These are phyloP conservation scores for Cryptotermes secundus DNA, from an alignment of 1,140 invertebrate genomes.

Conservation along the genomic window DNA sequence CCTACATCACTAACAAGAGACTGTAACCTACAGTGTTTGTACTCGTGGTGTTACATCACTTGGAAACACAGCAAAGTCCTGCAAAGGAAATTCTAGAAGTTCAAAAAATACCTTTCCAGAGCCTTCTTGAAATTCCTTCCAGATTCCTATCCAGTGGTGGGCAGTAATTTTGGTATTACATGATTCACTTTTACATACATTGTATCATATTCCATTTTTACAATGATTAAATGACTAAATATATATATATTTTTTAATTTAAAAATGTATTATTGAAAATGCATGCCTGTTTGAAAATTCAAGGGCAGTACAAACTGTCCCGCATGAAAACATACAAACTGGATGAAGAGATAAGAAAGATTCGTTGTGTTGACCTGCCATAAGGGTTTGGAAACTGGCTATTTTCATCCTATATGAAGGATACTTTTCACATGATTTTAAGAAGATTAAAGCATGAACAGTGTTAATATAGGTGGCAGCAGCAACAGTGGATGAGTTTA, in stretches of 20 bases:
- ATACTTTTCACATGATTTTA: not conserved
- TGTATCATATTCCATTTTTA: not conserved
- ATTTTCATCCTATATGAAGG: not conserved
- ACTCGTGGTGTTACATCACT: too few species aligned
- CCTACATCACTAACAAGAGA: too few species aligned
- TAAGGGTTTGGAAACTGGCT: not conserved
- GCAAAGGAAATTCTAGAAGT: too few species aligned
- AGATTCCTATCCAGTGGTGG: not conserved
- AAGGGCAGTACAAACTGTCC: slow-evolving; percentile 3
- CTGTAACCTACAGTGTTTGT: too few species aligned
- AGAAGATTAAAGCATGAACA: not conserved
- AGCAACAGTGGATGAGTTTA: not conserved
- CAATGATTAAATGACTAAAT: not conserved
- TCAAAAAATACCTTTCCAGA: not conserved
- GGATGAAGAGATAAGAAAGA: slow-evolving; percentile 1
- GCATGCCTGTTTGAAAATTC: not conserved
- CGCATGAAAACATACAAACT: not conserved
- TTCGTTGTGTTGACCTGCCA: slow-evolving; percentile 10
- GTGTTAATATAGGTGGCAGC: not conserved
- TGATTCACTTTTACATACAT: not conserved
- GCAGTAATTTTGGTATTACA: not conserved
- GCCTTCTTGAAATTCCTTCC: not conserved
- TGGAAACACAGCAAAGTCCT: too few species aligned
- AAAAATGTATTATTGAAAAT: not conserved
- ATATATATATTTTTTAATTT: not conserved